Evolutionary conservation across 1,140 invertebrate species (phyloP), one percentile per base, ranked within the genome.

Genomic region (Scaptodrosophila lebanonensis): DNA sequence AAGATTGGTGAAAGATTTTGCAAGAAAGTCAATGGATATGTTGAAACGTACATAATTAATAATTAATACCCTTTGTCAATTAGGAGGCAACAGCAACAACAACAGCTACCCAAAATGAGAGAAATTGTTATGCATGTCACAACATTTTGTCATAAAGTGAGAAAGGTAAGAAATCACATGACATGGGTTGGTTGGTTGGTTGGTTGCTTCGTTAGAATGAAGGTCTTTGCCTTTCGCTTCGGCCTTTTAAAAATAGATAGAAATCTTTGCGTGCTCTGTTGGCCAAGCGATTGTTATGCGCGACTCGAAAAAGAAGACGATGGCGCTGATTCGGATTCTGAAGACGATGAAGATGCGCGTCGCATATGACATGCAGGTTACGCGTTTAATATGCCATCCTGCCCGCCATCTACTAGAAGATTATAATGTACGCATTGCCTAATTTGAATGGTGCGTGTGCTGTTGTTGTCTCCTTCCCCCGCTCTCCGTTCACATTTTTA

Each of bases 401-500:
- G 22, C 35, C 43, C 62, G 39, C 40, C 65, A 36, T 66, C 56
- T 35, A 65, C 66, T 66, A 52, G 61, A 69, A 75, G 75, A 82
- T 82, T 82, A 82, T 82, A 82, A 82, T 82, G 75, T 82, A 67
- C 53, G 75, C 66, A 75, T 70, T 73, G 75, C 75, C 59, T 69
- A 79, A 82, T 82, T 82, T 73, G 52, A 79, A 69, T 70, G 58
- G 68, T 47, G 35, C 35, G 35, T 38, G 11, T 7, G 15, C 25
- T 51, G 50, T 56, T 51, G 60, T 54, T 16, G 32, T 33, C 8
- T 33, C 32, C 8, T 33, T 33, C 12, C 6, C 32, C 22, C 8
- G 3, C 22, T 3, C 22, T 4, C 3, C 22, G 3, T 25, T 25
- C 22, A 8, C 22, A 8, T 25, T 8, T 8, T 25, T 25, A 25